Evolutionary conservation across 2,113 vertebrate genomes (phyloP), one percentile per base, ranked within the genome.

Genomic region (Theristicus caerulescens): DNA sequence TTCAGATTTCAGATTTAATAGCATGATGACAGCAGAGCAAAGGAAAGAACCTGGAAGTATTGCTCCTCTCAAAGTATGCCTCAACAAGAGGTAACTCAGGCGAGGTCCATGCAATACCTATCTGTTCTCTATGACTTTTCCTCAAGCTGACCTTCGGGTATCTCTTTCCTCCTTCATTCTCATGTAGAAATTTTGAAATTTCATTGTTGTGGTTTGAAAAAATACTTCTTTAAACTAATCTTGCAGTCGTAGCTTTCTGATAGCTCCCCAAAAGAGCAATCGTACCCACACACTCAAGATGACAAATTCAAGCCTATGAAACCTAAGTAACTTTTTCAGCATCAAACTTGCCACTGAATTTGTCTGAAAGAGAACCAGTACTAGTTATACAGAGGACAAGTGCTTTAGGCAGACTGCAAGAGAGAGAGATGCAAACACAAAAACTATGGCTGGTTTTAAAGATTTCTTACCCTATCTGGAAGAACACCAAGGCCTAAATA

Each of bases 71-170:
- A 20, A 69, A 59, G 15, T 4, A 40, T 1, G 46, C 21, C 58
- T 69, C 62, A 46, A 22, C 15, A 58, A 49, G 34, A 52, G 49
- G 4, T 31, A 59, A 67, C 11, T 19, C 49, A 24, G n/a, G 16
- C 20, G 38, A 7, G 12, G 20, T 58, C 29, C 0, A 0, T 38
- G 25, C 46, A 58, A 0, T 2, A 57, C 4, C 13, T 9, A 29
- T 32, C 32, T 19, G 9, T 7, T n/a, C 31, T 46, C 19, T 38
- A 0, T 1, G 49, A 51, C 18, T 86, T 32, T 5, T 70, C 54
- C 47, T 69, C 51, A 49, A 20, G 22, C 4, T 67, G 34, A 42
- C 11, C 34, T 79, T 59, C 2, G 1, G 29, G 13, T 6, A 24
- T 36, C 24, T 44, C 57, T 40, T 21, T 18, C 22, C 16, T 47